These are phyloP conservation scores for Malurus cyaneus DNA, from an alignment of 2,113 vertebrate species.

Conservation along the genomic window DNA sequence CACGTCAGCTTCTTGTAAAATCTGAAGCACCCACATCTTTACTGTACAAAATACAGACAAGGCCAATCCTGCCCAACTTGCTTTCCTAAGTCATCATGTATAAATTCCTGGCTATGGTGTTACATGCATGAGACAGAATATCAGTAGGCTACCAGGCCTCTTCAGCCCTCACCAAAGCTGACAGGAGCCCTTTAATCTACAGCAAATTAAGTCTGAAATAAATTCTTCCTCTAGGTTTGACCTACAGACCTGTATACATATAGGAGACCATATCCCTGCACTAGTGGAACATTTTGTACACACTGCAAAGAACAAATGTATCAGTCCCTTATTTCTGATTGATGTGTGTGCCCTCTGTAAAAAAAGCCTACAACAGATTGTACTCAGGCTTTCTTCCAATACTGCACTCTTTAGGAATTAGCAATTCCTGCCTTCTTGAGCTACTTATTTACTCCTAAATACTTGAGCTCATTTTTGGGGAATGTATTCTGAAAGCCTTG, in stretches of 20 bases:
- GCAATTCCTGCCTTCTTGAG: neutral
- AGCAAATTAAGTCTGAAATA: neutral
- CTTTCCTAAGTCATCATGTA: neutral
- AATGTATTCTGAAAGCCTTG: neutral
- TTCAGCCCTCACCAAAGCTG: neutral
- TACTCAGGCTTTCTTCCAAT: neutral
- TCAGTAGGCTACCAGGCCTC: neutral
- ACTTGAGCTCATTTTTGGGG: neutral
- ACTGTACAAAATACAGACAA: neutral
- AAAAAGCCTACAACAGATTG: neutral
- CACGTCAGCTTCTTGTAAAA: neutral
- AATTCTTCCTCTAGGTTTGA: neutral
- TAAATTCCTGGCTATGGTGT: neutral
- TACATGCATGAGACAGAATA: neutral
- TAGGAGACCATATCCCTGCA: neutral
- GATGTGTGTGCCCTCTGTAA: neutral
- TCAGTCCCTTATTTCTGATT: neutral
- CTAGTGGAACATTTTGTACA: neutral
- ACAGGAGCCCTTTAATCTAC: neutral
- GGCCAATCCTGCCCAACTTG: neutral
- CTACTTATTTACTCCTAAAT: neutral
- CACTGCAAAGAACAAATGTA: neutral
- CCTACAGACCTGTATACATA: neutral
- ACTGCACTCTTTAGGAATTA: neutral
- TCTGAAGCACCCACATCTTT: neutral